These are phyloP conservation scores for Cecropterus lyciades DNA, from an alignment of 1,140 invertebrate species.

Conservation along the genomic window DNA sequence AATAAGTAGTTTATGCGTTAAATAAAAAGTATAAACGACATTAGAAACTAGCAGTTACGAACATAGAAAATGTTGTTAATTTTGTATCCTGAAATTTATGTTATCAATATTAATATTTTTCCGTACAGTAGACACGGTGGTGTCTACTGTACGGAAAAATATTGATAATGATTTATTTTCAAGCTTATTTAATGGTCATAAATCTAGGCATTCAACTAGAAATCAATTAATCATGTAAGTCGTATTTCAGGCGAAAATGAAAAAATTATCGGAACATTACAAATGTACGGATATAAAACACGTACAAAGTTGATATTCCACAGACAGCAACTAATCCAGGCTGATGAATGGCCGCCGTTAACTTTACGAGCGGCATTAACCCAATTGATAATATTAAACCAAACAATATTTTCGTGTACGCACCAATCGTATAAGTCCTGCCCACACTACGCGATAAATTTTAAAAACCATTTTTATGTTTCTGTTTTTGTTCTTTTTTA, in stretches of 20 bases:
- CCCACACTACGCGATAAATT: not conserved
- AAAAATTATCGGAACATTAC: not conserved
- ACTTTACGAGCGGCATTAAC: slow-evolving; percentile 32
- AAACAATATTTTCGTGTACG: slow-evolving; percentile 27
- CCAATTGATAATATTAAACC: slow-evolving; percentile 35
- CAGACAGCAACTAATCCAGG: slow-evolving; percentile 24
- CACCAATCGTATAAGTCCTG: slow-evolving; percentile 9
- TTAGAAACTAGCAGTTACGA: too few species aligned
- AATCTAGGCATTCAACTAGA: too few species aligned
- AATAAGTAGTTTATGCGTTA: too few species aligned
- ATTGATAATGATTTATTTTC: too few species aligned
- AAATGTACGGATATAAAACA: slow-evolving; percentile 4
- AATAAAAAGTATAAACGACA: too few species aligned
- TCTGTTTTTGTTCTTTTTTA: too few species aligned
- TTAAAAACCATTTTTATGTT: not conserved
- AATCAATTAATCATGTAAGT: not conserved
- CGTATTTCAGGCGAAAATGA: not conserved
- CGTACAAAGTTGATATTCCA: slow-evolving; percentile 22
- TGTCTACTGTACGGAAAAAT: too few species aligned
- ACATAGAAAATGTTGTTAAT: too few species aligned
- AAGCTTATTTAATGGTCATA: too few species aligned
- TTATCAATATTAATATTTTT: too few species aligned
- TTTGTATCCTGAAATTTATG: too few species aligned
- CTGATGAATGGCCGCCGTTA: slow-evolving; percentile 26
- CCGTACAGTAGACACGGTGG: too few species aligned